Conservation (phyloP, 2,113 vertebrate genomes). For the Caretta caretta region DNA sequence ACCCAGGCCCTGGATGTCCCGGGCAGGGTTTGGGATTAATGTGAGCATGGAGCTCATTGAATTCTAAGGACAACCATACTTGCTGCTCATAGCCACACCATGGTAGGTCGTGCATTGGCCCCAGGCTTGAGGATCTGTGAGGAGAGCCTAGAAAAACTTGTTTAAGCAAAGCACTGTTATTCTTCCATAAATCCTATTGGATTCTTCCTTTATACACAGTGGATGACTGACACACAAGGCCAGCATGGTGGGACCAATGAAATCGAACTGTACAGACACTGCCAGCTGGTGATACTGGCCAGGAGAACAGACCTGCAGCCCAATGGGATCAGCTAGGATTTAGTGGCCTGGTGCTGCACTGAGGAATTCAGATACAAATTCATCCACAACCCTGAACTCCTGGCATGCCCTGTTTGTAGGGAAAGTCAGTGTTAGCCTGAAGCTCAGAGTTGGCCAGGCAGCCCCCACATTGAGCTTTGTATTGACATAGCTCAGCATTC, state of each 20-base stretch:
- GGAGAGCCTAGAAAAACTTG: slow-evolving; percentile 26
- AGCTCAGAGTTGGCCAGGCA: neutral
- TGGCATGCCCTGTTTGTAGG: neutral
- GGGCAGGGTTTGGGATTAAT: neutral
- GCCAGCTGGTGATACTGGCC: neutral
- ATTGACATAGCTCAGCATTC: neutral
- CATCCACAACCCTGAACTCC: neutral
- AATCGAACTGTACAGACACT: neutral
- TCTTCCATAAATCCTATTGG: slow-evolving; percentile 13
- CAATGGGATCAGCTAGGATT: too few relatives aligned
- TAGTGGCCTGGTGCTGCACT: too few relatives aligned
- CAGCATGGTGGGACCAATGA: neutral
- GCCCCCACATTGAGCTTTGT: neutral
- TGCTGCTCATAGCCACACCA: neutral
- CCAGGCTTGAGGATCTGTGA: neutral
- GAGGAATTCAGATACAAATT: neutral
- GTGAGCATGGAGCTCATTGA: neutral
- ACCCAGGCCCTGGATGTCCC: neutral
- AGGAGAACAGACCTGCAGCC: too few relatives aligned
- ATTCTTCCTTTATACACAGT: neutral
- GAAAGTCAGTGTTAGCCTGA: neutral
- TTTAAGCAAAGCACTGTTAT: neutral
- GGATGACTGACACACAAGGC: neutral
- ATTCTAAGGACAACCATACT: neutral
- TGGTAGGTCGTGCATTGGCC: rapidly evolving